Evolutionary conservation across 2,113 vertebrate species (phyloP).

Genomic region (Calidris pugnax): DNA sequence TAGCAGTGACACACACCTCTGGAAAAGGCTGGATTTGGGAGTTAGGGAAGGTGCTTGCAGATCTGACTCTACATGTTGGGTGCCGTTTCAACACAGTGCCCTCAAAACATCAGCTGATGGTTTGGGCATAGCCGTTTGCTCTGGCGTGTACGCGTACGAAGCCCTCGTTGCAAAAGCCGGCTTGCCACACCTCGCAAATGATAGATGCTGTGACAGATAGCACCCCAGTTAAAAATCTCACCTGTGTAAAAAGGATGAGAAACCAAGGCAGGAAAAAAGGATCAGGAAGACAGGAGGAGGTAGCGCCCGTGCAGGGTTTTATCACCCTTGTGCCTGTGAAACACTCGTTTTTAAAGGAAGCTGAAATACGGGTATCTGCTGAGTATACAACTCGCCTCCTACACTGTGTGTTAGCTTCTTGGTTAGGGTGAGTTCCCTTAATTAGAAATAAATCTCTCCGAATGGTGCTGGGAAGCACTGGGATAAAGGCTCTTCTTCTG

Average conservation of each 20-base stretch:
- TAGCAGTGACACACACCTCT: conserved; percentile 63
- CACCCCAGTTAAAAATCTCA: conserved; percentile 30
- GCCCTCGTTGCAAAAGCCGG: conserved; percentile 49
- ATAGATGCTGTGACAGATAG: conserved; percentile 59
- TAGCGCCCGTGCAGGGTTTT: not conserved
- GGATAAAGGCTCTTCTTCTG: not conserved
- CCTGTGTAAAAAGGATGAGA: conserved; percentile 47
- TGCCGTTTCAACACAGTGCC: conserved; percentile 61
- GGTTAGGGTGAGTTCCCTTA: not conserved
- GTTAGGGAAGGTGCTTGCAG: conserved; percentile 38
- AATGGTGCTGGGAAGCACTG: not conserved
- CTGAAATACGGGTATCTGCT: not conserved
- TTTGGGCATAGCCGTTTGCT: conserved; percentile 12
- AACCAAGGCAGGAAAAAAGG: conserved; percentile 19
- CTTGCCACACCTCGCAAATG: conserved; percentile 55
- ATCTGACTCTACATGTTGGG: conserved; percentile 67
- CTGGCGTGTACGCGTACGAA: conserved; percentile 29
- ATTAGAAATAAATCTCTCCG: not conserved
- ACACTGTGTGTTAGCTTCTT: not conserved
- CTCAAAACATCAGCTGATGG: conserved; percentile 59
- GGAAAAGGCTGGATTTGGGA: conserved; percentile 53
- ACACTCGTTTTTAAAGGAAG: not conserved
- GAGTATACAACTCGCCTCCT: not conserved
- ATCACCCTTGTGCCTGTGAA: not conserved
- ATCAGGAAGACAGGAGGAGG: not conserved